These are phyloP conservation scores for Empidonax traillii DNA, from an alignment of 2,113 vertebrate genomes.

Conservation along the genomic window DNA sequence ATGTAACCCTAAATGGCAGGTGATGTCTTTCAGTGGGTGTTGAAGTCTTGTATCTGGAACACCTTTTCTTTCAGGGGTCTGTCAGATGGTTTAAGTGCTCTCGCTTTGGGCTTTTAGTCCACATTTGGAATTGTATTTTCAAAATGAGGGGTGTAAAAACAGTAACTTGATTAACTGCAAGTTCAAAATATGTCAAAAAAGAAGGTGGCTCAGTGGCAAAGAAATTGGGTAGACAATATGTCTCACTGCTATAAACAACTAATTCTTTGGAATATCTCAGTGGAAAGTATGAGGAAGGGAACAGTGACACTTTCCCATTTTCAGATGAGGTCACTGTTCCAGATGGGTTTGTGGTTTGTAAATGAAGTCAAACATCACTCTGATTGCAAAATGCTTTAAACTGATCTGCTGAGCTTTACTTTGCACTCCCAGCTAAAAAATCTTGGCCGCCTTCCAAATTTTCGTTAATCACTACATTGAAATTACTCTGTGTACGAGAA, in stretches of 20 bases:
- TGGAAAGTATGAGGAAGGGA: neutral
- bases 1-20: neutral
- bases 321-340: constrained; percentile 9
- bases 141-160: neutral
- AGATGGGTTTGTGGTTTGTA: neutral
- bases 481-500: neutral
- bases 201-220: neutral
- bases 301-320: neutral
- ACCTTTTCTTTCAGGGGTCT: neutral
- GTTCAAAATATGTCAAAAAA: neutral
- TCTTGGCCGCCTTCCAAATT: neutral
- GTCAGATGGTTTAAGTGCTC: neutral
- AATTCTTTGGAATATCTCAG: neutral
- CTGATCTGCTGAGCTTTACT: neutral
- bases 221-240: neutral
- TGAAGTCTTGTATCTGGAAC: neutral
- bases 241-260: neutral
- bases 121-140: neutral
- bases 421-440: neutral
- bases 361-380: neutral
- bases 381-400: neutral
- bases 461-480: neutral
- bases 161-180: neutral
- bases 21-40: neutral
- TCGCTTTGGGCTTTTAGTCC: neutral